Conservation (phyloP, 2,888 invertebrate genomes). For the Diadegma fenestrale region DNA sequence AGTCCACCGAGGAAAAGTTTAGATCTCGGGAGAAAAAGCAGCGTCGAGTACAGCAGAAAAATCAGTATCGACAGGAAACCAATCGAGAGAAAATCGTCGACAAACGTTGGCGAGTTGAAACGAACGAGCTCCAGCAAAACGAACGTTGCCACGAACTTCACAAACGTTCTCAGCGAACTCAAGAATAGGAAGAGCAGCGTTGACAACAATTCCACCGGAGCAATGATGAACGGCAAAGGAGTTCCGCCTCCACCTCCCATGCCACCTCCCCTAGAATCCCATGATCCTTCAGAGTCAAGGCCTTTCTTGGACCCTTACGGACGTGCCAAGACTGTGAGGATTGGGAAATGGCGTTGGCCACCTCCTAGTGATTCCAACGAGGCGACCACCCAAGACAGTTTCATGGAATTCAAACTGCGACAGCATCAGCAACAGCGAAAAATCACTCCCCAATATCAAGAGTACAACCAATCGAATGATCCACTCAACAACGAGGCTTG, state of each 20-base stretch:
- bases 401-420: conserved; percentile 95
- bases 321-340: conserved; percentile 96
- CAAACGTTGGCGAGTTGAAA: conserved; percentile 73
- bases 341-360: conserved; percentile 98
- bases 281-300: conserved; percentile 92
- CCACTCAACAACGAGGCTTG: conserved; percentile 84
- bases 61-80: conserved; percentile 72
- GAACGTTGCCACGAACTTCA: conserved; percentile 85
- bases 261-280: conserved; percentile 93
- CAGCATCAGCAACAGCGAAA: conserved; percentile 89
- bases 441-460: conserved; percentile 90
- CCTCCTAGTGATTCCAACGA: conserved; percentile 91
- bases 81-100: conserved; percentile 74
- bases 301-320: conserved; percentile 96
- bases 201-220: conserved; percentile 79
- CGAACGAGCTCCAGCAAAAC: conserved; percentile 78
- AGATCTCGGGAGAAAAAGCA: conserved; percentile 78
- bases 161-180: conserved; percentile 86
- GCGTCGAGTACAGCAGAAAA: conserved; percentile 76
- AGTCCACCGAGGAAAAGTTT: conserved; percentile 81
- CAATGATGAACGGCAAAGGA: conserved; percentile 77
- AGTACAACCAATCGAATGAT: conserved; percentile 84
- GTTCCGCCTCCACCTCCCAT: conserved; percentile 95
- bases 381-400: conserved; percentile 90
- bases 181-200: conserved; percentile 85